Percentiles rank a stretch among this genome's conserved stretches.
Evolutionary conservation across 2,888 invertebrate species (phyloP).

Genomic region (Heteromurus nitidus): DNA sequence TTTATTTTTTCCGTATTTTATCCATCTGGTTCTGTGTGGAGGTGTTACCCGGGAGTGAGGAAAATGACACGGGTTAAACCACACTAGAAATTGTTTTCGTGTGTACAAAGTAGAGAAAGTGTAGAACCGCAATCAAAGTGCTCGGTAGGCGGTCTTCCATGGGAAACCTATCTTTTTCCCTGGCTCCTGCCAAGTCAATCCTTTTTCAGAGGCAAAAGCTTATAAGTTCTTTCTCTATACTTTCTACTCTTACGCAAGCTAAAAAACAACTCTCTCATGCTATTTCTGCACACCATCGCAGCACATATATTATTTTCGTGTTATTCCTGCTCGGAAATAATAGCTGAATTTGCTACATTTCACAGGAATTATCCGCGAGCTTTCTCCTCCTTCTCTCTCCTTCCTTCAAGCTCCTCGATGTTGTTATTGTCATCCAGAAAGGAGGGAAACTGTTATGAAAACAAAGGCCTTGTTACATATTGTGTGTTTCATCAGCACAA

Average conservation of each 20-base stretch:
- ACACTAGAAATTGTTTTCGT: constrained; percentile 25
- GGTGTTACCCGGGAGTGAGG: constrained; percentile 13
- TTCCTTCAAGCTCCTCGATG: constrained; percentile 4
- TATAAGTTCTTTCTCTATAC: background rate
- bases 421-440: background rate
- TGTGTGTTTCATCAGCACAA: background rate
- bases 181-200: background rate
- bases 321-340: constrained; percentile 12
- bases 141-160: constrained; percentile 52
- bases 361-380: constrained; percentile 45
- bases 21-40: background rate
- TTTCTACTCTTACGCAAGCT: no score
- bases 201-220: no score
- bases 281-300: no score
- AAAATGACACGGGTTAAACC: constrained; percentile 29
- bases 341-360: constrained; percentile 56
- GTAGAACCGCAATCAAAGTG: constrained; percentile 60
- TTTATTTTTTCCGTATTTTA: no score
- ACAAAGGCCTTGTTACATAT: background rate
- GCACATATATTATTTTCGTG: background rate
- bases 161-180: constrained; percentile 43
- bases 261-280: no score
- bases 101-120: constrained; percentile 22
- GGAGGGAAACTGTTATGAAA: background rate
- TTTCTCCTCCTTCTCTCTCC: constrained; percentile 39